Conservation (phyloP, 2,888 invertebrate genomes). For the Meiosimyza platycephala region DNA sequence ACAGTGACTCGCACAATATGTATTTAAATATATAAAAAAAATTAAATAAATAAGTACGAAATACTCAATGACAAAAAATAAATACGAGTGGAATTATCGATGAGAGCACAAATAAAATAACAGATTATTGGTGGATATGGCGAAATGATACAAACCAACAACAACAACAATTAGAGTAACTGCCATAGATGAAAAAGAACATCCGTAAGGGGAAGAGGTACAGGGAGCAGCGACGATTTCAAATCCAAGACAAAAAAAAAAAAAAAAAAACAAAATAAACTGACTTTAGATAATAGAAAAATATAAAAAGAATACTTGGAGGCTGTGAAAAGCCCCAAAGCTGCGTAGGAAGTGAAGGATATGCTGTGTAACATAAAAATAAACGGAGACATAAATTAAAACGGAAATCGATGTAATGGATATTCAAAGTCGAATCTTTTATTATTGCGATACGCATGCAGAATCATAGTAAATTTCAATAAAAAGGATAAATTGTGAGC, state of each 20-base stretch:
- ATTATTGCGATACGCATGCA: neutral
- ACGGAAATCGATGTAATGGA: constrained; percentile 1
- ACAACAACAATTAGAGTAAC: neutral
- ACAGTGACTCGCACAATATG: constrained; percentile 41
- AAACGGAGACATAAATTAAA: neutral
- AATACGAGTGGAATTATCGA: constrained; percentile 16
- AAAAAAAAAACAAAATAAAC: no score
- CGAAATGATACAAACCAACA: neutral
- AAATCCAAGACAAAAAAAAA: no score
- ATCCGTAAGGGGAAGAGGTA: neutral
- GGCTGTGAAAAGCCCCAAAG: no score
- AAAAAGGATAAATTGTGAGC: neutral
- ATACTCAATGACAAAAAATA: neutral
- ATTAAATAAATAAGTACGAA: neutral
- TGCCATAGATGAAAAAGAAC: neutral
- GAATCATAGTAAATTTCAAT: neutral
- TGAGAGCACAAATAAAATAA: neutral
- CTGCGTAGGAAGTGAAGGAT: neutral
- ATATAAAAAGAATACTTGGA: no score
- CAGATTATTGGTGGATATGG: neutral
- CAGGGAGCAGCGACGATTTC: neutral
- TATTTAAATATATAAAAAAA: neutral
- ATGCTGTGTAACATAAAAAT: neutral
- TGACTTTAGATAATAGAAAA: no score
- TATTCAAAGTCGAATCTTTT: constrained; percentile 3